Conservation (phyloP, 1,140 invertebrate genomes). For the Macrocentrus cingulum region DNA sequence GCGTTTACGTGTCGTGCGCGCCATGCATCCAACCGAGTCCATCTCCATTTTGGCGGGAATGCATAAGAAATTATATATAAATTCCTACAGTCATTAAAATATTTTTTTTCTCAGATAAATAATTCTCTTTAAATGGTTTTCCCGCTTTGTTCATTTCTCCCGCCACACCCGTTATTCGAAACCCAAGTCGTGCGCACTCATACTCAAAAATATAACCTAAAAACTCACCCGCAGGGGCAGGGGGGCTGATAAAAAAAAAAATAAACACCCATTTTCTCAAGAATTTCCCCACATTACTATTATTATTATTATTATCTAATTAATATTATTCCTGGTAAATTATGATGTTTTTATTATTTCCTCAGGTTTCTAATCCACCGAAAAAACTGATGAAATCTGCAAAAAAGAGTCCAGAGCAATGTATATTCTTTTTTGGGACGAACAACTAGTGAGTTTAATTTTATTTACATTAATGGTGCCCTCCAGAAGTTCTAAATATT, state of each 20-base stretch:
- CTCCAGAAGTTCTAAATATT: no score
- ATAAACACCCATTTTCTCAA: not conserved
- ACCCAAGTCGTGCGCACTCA: slow-evolving; percentile 56
- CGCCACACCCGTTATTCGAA: slow-evolving; percentile 49
- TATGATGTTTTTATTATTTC: slow-evolving; percentile 29
- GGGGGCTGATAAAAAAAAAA: not conserved
- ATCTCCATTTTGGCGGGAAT: slow-evolving; percentile 38
- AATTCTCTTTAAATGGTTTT: slow-evolving; percentile 12
- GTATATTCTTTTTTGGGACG: slow-evolving; percentile 91
- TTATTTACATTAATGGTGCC: not conserved
- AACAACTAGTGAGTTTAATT: slow-evolving; percentile 84
- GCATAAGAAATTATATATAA: not conserved
- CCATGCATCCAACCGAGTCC: slow-evolving; percentile 31
- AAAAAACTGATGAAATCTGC: slow-evolving; percentile 68
- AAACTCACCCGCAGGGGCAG: slow-evolving; percentile 20
- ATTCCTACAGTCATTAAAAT: not conserved
- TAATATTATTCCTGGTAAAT: not conserved
- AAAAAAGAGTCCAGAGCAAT: slow-evolving; percentile 71
- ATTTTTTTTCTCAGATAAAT: not conserved
- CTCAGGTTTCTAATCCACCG: slow-evolving; percentile 72
- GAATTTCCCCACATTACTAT: not conserved
- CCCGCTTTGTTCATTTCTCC: slow-evolving; percentile 34
- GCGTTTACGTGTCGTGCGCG: slow-evolving; percentile 30
- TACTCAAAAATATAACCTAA: slow-evolving; percentile 49
- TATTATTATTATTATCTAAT: slow-evolving; percentile 16